These are phyloP conservation scores for Frankliniella fusca DNA, from an alignment of 2,888 invertebrate species.

Conservation along the genomic window DNA sequence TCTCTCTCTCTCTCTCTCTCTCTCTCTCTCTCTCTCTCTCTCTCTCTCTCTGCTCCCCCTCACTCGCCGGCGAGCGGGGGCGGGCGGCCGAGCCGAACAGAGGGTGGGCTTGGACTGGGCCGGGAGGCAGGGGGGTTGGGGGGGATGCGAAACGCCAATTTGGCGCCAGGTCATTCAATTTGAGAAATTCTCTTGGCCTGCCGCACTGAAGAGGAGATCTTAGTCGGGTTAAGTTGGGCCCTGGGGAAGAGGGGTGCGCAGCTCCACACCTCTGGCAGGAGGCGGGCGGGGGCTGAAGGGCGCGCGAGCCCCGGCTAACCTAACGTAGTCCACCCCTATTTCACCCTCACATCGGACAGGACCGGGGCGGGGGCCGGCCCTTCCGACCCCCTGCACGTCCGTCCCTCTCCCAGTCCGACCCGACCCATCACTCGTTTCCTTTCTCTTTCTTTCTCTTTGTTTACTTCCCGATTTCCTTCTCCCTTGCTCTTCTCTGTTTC, in stretches of 20 bases:
- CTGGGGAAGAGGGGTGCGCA: not conserved
- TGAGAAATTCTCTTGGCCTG: not conserved
- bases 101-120: too few relatives aligned
- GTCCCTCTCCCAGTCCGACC: not conserved
- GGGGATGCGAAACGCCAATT: not conserved
- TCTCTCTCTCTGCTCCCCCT: not conserved
- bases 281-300: too few relatives aligned
- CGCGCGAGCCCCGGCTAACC: too few relatives aligned
- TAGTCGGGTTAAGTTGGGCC: not conserved
- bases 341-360: too few relatives aligned
- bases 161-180: constrained; percentile 14
- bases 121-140: not conserved
- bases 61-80: too few relatives aligned
- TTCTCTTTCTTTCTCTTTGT: not conserved
- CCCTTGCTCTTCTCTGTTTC: not conserved
- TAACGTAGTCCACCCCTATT: too few relatives aligned
- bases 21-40: not conserved
- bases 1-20: not conserved
- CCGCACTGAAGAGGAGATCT: not conserved
- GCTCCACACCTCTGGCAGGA: not conserved
- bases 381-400: too few relatives aligned
- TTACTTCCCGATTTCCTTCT: not conserved
- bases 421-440: not conserved
- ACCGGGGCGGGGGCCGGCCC: too few relatives aligned
- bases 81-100: too few relatives aligned